phyloP scores from a whole-genome alignment of 1,140 invertebrate genomes.

The Drosophila grimshawi region DNA sequence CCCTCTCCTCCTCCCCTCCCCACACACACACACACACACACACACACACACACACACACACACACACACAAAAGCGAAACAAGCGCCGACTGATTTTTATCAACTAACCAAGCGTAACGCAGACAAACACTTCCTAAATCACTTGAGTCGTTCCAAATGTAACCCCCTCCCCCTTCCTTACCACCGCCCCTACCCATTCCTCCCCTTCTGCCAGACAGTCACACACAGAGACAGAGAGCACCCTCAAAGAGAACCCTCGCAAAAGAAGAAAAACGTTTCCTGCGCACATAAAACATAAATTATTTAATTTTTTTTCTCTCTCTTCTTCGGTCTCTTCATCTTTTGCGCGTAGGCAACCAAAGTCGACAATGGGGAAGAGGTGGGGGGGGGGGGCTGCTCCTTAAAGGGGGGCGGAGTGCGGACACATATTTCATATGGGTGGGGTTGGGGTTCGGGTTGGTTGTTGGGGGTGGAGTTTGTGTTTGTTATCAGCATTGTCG shows the following conservation, averaged over 20 bases:
- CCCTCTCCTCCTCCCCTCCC: not conserved
- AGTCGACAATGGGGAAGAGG: not conserved
- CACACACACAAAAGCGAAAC: slow-evolving; percentile 33
- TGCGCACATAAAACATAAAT: slow-evolving; percentile 82
- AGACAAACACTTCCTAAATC: slow-evolving; percentile 84
- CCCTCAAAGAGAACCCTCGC: not conserved
- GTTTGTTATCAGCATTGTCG: slow-evolving; percentile 61
- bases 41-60: not conserved
- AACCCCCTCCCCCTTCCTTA: not conserved
- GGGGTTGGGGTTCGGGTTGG: not conserved
- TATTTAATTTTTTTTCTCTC: slow-evolving; percentile 71
- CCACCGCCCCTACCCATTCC: not conserved
- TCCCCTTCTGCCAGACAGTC: not conserved
- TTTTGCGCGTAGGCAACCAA: slow-evolving; percentile 33
- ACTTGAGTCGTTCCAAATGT: slow-evolving; percentile 64
- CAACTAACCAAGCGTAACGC: slow-evolving; percentile 84
- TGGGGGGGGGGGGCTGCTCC: not conserved
- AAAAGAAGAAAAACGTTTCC: slow-evolving; percentile 60
- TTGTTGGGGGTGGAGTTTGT: not conserved
- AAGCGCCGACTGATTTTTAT: slow-evolving; percentile 81
- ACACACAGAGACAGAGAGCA: too few species aligned
- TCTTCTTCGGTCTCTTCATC: slow-evolving; percentile 2
- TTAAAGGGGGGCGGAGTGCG: not conserved
- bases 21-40: not conserved
- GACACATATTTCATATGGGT: slow-evolving; percentile 45